Conservation (phyloP, 2,797 vertebrate species). For the Enteromius viviparus region DNA sequence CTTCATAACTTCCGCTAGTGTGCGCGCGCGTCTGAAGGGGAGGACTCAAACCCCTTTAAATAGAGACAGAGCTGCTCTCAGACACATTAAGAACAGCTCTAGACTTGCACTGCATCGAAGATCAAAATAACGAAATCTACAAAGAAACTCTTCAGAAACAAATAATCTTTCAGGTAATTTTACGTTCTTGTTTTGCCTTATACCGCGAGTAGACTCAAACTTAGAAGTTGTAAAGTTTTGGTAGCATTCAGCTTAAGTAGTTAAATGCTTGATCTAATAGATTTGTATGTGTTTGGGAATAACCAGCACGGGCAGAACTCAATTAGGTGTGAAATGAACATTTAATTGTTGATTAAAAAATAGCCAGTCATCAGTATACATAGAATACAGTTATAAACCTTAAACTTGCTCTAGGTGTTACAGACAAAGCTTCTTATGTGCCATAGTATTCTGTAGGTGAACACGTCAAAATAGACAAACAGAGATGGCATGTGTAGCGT, state of each 20-base stretch:
- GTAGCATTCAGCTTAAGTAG: not conserved
- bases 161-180: conserved; percentile 34
- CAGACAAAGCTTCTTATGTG: not conserved
- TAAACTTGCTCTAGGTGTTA: not conserved
- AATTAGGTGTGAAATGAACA: not conserved
- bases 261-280: not conserved
- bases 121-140: conserved; percentile 4
- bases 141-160: conserved; percentile 22
- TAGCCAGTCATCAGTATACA: not conserved
- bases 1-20: conserved; percentile 64
- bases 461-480: conserved; percentile 43
- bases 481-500: conserved; percentile 13
- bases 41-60: conserved; percentile 67
- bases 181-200: not conserved
- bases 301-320: not conserved
- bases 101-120: conserved; percentile 33
- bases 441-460: conserved; percentile 11
- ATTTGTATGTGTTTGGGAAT: not conserved
- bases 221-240: not conserved
- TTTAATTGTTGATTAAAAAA: not conserved
- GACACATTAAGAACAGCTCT: conserved; percentile 44
- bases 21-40: conserved; percentile 28
- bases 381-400: not conserved
- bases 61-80: conserved; percentile 38
- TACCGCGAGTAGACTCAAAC: not conserved